Conservation (phyloP, 2,113 vertebrate species). For the Sardina pilchardus region DNA sequence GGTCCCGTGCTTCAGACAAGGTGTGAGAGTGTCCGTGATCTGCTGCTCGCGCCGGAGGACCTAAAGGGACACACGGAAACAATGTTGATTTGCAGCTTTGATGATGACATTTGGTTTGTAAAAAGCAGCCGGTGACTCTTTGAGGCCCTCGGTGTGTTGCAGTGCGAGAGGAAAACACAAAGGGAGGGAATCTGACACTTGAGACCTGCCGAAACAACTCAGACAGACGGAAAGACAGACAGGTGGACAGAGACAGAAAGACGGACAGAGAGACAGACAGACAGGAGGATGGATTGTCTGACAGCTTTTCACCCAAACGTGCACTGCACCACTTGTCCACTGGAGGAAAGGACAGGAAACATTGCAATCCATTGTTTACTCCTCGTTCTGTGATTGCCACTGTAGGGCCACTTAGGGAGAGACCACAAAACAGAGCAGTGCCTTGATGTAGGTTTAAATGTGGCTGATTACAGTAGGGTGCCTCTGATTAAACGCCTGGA, state of each 20-base stretch:
- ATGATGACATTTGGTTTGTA: background rate
- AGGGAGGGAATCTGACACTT: background rate
- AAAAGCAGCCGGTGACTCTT: background rate
- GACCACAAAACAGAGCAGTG: background rate
- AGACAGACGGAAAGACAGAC: too few species aligned
- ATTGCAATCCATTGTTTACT: background rate
- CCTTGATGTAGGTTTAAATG: slow-evolving; percentile 7
- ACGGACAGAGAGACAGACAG: background rate
- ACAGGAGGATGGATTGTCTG: background rate
- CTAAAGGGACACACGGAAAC: background rate
- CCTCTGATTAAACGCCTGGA: background rate
- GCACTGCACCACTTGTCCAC: background rate
- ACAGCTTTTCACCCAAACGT: background rate
- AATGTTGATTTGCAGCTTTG: background rate
- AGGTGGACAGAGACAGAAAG: background rate
- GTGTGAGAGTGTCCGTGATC: background rate
- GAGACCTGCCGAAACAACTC: background rate
- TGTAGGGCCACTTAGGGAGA: background rate
- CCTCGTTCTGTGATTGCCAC: background rate
- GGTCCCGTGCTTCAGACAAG: background rate
- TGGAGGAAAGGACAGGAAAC: background rate
- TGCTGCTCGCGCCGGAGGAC: background rate
- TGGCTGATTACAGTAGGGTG: background rate
- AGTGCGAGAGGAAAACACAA: background rate
- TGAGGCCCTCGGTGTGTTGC: background rate